phyloP scores from a whole-genome alignment of 2,797 vertebrate genomes.

The Arctocebus calabarensis region DNA sequence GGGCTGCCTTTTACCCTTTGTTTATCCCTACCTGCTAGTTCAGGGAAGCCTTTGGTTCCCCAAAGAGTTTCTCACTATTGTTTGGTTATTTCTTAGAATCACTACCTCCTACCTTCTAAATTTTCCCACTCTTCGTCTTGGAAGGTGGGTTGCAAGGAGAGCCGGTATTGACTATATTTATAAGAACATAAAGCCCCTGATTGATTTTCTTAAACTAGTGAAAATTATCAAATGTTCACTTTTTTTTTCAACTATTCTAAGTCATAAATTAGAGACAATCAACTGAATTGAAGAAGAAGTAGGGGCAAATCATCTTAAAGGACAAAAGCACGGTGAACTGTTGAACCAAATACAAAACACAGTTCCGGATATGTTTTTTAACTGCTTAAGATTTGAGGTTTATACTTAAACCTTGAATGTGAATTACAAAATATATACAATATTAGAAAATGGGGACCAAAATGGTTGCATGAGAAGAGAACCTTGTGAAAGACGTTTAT shows the following conservation, averaged over 20 bases:
- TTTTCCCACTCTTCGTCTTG: background rate
- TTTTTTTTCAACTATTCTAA: background rate
- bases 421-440: background rate
- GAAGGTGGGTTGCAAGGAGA: background rate
- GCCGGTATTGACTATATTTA: background rate
- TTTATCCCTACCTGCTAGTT: no score
- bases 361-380: background rate
- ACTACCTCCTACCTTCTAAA: background rate
- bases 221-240: slow-evolving; percentile 21
- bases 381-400: background rate
- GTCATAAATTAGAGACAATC: background rate
- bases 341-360: background rate
- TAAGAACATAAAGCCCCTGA: background rate
- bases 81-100: background rate
- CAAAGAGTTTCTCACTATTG: background rate
- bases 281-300: background rate
- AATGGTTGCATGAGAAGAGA: background rate
- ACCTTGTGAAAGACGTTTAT: slow-evolving; percentile 1
- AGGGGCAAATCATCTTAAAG: background rate
- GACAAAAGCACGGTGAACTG: background rate
- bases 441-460: background rate
- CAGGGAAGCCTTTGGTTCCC: background rate
- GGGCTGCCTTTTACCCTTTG: background rate
- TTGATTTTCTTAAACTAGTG: slow-evolving; percentile 26
- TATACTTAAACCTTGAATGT: background rate